Evolutionary conservation across 2,113 vertebrate genomes (phyloP), one percentile per base, ranked within the genome.

Genomic region (Scalopus aquaticus): DNA sequence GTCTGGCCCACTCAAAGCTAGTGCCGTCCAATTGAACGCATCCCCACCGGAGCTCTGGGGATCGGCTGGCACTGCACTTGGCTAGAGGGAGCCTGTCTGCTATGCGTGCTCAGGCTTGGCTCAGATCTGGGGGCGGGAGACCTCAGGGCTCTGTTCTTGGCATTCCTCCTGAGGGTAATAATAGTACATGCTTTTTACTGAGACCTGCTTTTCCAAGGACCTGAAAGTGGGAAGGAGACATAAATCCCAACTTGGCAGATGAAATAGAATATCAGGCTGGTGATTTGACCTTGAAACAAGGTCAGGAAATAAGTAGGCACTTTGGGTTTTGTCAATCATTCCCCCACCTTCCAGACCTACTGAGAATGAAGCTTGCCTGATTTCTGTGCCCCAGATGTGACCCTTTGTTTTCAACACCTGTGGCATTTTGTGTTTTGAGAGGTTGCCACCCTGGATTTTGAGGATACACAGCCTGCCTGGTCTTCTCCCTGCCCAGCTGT

Each of bases 151-250:
- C 72, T 79, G 92, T 72, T 93, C 92, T 95, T 95, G 95, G 93
- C 97, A 35, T 92, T 65, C 67, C 72, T 95, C 78, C 93, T 62
- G 69, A 76, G 90, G 90, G 95, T 97, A 97, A 97, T 97, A 93
- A 97, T 96, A 97, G 95, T 58, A 87, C 72, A 4, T 78, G 88
- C 92, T 92, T 94, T 95, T 97, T 92, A 95, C 69, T 16, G 56
- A 78, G 95, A 90, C 84, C 92, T 93, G 88, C 90, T 97, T 96
- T 97, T 97, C 97, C 88, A 94, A 96, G 95, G 97, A 96, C 88
- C 95, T 30, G 42, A 88, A 76, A 95, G 67, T 67, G 88, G 90
- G 74, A 92, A 94, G 73, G 92, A 96, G 88, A 90, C 97, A 93
- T 96, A 88, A 94, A 37, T 95, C 84, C 46, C 0, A 12, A 74